These are phyloP conservation scores for Sinocyclocheilus rhinocerous DNA, from an alignment of 2,113 vertebrate genomes.

Conservation along the genomic window DNA sequence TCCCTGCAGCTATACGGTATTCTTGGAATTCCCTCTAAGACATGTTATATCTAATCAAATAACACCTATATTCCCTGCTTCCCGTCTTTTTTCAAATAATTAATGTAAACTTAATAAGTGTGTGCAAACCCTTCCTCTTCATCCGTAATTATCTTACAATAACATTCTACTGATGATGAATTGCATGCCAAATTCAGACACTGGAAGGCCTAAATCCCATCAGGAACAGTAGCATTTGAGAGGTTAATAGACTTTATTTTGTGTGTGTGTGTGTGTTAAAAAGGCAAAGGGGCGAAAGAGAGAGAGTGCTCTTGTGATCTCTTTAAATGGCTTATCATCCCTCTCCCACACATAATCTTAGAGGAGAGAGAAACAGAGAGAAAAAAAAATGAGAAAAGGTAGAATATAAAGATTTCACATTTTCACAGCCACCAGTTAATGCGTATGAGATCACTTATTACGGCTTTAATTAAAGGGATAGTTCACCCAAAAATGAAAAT, in stretches of 20 bases:
- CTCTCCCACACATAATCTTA: constrained; percentile 47
- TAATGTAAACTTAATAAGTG: constrained; percentile 42
- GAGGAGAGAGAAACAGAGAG: not conserved
- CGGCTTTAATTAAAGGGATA: constrained; percentile 16
- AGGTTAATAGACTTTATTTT: constrained; percentile 40
- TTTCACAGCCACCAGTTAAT: constrained; percentile 27
- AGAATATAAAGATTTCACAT: constrained; percentile 14
- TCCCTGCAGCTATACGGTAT: constrained; percentile 17
- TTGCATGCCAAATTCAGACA: constrained; percentile 44
- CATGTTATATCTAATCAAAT: constrained; percentile 31
- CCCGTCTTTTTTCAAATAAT: constrained; percentile 7
- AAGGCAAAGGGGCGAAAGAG: constrained; percentile 36
- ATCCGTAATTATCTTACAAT: constrained; percentile 41
- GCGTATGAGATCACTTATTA: not conserved
- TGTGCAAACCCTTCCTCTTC: constrained; percentile 33
- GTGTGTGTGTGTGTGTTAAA: constrained; percentile 32
- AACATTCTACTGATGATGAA: constrained; percentile 39
- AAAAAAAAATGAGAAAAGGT: not conserved
- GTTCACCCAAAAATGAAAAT: not conserved
- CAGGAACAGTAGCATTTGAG: constrained; percentile 41
- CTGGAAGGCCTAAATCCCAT: constrained; percentile 47
- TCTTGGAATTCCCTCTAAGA: constrained; percentile 14
- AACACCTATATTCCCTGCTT: constrained; percentile 15
- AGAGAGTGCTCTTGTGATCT: constrained; percentile 42
- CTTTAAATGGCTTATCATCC: constrained; percentile 46